Percentiles rank a stretch among this genome's conserved stretches.
phyloP scores from a whole-genome alignment of 2,888 invertebrate genomes.

The Drosophila limbata region DNA sequence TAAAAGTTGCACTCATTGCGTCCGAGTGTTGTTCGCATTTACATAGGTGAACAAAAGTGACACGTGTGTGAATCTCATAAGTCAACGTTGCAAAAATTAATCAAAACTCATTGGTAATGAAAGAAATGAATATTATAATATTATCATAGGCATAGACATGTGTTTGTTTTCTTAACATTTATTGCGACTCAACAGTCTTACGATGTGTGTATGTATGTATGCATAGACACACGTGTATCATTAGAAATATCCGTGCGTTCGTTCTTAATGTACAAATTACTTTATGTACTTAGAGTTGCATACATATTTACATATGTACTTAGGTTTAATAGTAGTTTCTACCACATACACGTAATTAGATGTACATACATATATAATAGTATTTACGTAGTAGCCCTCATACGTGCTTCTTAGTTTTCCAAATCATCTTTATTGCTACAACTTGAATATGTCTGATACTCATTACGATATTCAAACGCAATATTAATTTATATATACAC shows the following conservation, averaged over 20 bases:
- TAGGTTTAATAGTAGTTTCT: not conserved
- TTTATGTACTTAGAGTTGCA: slow-evolving; percentile 8
- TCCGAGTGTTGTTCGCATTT: slow-evolving; percentile 44
- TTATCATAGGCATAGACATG: slow-evolving; percentile 1
- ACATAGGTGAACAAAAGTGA: slow-evolving; percentile 67
- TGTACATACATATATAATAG: not conserved
- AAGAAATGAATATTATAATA: slow-evolving; percentile 27
- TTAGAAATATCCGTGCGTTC: not conserved
- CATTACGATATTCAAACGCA: slow-evolving; percentile 5
- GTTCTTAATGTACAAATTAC: slow-evolving; percentile 10
- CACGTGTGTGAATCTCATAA: slow-evolving; percentile 79
- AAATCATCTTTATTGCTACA: not conserved
- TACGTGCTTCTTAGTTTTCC: slow-evolving; percentile 9
- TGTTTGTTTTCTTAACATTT: slow-evolving; percentile 1
- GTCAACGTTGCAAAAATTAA: slow-evolving; percentile 42
- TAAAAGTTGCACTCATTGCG: slow-evolving; percentile 38
- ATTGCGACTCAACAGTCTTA: slow-evolving; percentile 19
- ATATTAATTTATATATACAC: slow-evolving; percentile 1
- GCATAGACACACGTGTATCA: slow-evolving; percentile 29
- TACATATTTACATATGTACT: slow-evolving; percentile 7
- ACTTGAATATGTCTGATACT: slow-evolving; percentile 3
- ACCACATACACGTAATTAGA: slow-evolving; percentile 1
- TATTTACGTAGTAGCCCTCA: slow-evolving; percentile 8
- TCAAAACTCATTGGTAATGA: slow-evolving; percentile 40
- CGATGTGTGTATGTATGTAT: slow-evolving; percentile 9